phyloP scores from a whole-genome alignment of 2,113 vertebrate genomes.

The Excalfactoria chinensis region DNA sequence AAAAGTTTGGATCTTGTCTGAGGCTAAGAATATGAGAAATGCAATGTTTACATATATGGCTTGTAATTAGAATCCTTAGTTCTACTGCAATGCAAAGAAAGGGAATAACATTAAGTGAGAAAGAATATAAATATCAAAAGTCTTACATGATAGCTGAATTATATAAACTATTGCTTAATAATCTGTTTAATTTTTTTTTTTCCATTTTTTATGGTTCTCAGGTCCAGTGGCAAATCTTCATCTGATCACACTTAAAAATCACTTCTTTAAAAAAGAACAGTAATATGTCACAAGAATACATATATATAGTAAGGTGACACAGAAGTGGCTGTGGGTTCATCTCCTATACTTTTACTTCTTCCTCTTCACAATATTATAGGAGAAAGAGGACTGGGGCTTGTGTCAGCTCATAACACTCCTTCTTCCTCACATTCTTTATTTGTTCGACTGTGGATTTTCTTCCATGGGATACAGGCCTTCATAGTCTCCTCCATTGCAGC shows the following conservation, averaged over 20 bases:
- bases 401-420: background rate
- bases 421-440: background rate
- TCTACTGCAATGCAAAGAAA: background rate
- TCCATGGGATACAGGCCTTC: background rate
- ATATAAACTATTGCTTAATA: background rate
- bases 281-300: no score
- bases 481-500: background rate
- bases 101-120: background rate
- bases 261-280: no score
- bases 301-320: no score
- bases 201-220: background rate
- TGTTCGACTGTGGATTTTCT: no score
- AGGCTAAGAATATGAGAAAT: background rate
- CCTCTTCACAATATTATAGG: background rate
- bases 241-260: background rate
- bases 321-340: no score
- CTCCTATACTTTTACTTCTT: no score
- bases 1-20: background rate
- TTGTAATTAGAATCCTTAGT: background rate
- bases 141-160: background rate
- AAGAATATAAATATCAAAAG: background rate
- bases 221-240: background rate
- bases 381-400: background rate
- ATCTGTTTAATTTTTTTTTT: background rate
- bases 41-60: background rate